Base-by-base conservation (phyloP, 2,888 invertebrate species). In the Nomada fucata region DNA sequence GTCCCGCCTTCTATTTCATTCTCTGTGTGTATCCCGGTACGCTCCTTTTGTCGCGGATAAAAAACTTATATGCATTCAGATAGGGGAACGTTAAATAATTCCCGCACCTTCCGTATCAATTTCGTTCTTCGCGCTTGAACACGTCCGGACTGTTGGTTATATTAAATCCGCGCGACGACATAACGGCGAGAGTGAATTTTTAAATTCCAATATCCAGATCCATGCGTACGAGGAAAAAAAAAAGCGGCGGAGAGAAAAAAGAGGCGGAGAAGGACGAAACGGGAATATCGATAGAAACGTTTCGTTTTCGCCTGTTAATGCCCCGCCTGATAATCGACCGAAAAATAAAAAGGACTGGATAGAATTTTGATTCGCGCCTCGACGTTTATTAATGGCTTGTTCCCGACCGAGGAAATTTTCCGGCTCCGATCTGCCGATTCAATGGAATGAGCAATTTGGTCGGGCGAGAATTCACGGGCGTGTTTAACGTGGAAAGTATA, bases 51-150 rank as follows among this genome's bases (percentile, higher is more conserved):
- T 15, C 23, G 36, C 23, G 63, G 13, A 63, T 44, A 57, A 63
- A 76, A 70, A 76, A 70, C 63, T 70, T 29, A 76, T 76, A 70
- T 64, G 68, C 63, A 76, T 79, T 76, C 76, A 53, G 69, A 65
- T 65, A 60, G 47, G 29, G 64, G 44, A 26, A 47, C 36, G 65
- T 60, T 70, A 76, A 79, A 79, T 79, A 70, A 79, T 76, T 76
- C 64, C 69, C 36, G 23, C 69, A 47, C 44, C 65, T 70, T 79
- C 63, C 44, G 68, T 76, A 79, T 52, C 79, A 75, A 76, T 79
- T 69, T 76, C 36, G 36, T 59, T 79, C 57, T 71, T 78, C 65
- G 74, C 44, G 67, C 47, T 23, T 5, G 67, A 20, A 11, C 63
- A n/a, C 60, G n/a, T 2, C 59, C 53, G 44, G 29, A 65, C 73